Conservation (phyloP, 2,888 invertebrate species). For the Aphidius colemani region DNA sequence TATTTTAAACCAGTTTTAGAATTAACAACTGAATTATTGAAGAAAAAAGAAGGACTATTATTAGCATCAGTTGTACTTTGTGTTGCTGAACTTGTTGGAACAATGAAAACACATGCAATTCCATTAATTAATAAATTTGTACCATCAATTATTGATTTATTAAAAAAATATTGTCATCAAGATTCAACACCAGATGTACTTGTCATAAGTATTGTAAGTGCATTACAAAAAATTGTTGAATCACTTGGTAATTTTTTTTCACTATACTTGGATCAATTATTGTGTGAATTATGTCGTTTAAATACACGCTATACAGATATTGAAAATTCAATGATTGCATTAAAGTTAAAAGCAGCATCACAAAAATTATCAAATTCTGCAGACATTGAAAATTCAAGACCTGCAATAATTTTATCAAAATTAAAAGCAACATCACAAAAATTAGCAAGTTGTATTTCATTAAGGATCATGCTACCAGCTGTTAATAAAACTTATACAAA, state of each 20-base stretch:
- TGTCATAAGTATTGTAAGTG: slow-evolving; percentile 76
- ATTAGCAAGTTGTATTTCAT: slow-evolving; percentile 71
- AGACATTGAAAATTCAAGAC: slow-evolving; percentile 52
- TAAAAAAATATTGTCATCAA: slow-evolving; percentile 67
- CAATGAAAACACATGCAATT: slow-evolving; percentile 77
- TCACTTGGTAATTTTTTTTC: slow-evolving; percentile 83
- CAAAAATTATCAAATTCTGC: slow-evolving; percentile 70
- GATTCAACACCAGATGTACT: slow-evolving; percentile 66
- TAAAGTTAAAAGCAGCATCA: slow-evolving; percentile 68
- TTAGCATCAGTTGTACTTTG: slow-evolving; percentile 77
- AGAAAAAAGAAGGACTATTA: slow-evolving; percentile 66
- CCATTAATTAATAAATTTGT: slow-evolving; percentile 77
- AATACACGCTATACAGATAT: slow-evolving; percentile 48
- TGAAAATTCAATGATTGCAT: slow-evolving; percentile 60
- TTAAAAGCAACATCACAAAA: slow-evolving; percentile 69
- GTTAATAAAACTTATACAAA: slow-evolving; percentile 69
- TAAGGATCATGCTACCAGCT: slow-evolving; percentile 78
- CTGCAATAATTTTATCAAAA: slow-evolving; percentile 63
- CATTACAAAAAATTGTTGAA: slow-evolving; percentile 81
- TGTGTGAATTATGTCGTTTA: slow-evolving; percentile 69
- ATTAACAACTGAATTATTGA: slow-evolving; percentile 69
- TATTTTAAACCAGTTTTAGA: slow-evolving; percentile 73
- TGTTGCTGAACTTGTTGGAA: slow-evolving; percentile 77
- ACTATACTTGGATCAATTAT: slow-evolving; percentile 77
- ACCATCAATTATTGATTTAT: slow-evolving; percentile 72